phyloP scores from a whole-genome alignment of 2,888 invertebrate species.

The Hirtodrosophila alboralis region DNA sequence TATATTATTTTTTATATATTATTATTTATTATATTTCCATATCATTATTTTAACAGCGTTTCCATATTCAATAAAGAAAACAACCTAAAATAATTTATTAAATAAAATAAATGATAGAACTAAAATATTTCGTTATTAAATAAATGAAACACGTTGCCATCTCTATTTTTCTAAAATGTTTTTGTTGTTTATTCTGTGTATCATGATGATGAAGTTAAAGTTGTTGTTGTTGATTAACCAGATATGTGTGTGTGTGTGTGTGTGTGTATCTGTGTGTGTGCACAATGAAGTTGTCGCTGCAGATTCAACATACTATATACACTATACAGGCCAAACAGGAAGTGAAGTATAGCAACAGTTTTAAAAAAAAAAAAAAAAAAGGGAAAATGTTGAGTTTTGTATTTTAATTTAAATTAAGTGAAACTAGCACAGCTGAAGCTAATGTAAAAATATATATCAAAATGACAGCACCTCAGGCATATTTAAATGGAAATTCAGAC shows the following conservation, averaged over 20 bases:
- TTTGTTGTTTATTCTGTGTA: slow-evolving; percentile 3
- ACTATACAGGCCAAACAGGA: slow-evolving; percentile 36
- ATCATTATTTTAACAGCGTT: no score
- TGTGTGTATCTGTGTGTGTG: no score
- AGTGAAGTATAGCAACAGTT: slow-evolving; percentile 11
- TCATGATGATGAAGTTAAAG: slow-evolving; percentile 15
- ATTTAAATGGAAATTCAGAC: no score
- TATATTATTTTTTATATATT: no score
- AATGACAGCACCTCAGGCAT: neutral
- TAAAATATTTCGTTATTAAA: no score
- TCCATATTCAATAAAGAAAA: no score
- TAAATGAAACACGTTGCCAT: no score
- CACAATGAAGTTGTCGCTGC: slow-evolving; percentile 24
- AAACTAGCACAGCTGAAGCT: neutral
- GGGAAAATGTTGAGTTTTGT: slow-evolving; percentile 4
- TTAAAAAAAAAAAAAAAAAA: no score
- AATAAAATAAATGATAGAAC: no score
- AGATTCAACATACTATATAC: slow-evolving; percentile 13
- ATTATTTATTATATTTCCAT: no score
- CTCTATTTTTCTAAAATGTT: neutral
- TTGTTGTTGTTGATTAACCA: slow-evolving; percentile 32
- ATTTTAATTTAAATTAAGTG: slow-evolving; percentile 29
- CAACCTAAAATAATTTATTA: no score
- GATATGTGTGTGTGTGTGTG: no score
- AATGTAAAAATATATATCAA: neutral